phyloP scores from a whole-genome alignment of 2,113 vertebrate genomes.

The Ictalurus punctatus region DNA sequence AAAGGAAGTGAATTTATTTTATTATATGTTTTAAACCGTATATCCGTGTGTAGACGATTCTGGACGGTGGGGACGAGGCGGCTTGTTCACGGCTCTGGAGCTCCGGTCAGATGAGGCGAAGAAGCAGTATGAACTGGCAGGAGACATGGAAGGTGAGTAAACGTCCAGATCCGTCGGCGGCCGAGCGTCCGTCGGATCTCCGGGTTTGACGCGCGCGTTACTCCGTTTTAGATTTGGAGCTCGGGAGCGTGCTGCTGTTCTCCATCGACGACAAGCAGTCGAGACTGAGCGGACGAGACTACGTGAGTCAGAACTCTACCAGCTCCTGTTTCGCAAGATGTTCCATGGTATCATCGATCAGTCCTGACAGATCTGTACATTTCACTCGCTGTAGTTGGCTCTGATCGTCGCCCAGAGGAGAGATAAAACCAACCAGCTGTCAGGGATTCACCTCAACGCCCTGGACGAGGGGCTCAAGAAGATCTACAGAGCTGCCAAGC shows the following conservation, averaged over 20 bases:
- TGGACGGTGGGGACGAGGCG: constrained; percentile 86
- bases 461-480: constrained; percentile 87
- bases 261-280: constrained; percentile 88
- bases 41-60: constrained; percentile 81
- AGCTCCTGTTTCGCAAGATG: background rate
- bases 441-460: constrained; percentile 83
- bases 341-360: background rate
- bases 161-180: background rate
- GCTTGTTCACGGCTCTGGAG: constrained; percentile 88
- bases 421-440: constrained; percentile 80
- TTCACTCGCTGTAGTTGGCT: constrained; percentile 74
- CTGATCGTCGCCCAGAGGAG: constrained; percentile 87
- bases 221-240: constrained; percentile 77
- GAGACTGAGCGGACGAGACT: constrained; percentile 79
- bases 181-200: too few relatives aligned
- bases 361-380: background rate
- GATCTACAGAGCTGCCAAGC: constrained; percentile 81
- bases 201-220: background rate
- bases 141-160: constrained; percentile 86
- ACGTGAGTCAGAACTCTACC: constrained; percentile 69
- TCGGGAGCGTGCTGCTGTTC: constrained; percentile 86
- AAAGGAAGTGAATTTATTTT: too few relatives aligned
- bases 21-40: background rate
- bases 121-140: constrained; percentile 84
- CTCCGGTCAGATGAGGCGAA: constrained; percentile 81